A percentile compares a stretch with the other conserved stretches of the same genome.
These are phyloP conservation scores for Candoia aspera DNA, from an alignment of 2,113 vertebrate genomes.

Conservation along the genomic window DNA sequence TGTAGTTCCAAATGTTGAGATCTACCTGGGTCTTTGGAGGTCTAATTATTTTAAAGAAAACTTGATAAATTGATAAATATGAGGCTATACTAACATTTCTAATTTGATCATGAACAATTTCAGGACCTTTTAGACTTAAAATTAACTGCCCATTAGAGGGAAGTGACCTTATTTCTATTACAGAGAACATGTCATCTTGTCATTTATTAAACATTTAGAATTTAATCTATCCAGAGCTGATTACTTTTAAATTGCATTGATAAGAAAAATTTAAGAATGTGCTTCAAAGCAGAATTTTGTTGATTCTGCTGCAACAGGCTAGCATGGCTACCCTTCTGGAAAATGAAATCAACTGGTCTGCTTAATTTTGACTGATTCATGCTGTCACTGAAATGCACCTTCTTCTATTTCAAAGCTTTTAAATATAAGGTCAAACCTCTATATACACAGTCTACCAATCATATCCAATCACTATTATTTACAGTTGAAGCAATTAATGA, in stretches of 20 bases:
- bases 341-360: background rate
- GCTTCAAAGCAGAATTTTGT: background rate
- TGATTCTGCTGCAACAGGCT: background rate
- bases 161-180: background rate
- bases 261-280: background rate
- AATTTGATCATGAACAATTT: background rate
- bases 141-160: background rate
- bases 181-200: background rate
- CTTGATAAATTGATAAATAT: background rate
- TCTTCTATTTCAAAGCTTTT: background rate
- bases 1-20: background rate
- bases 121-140: background rate
- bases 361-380: background rate
- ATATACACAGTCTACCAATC: conserved; percentile 25
- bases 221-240: background rate
- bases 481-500: conserved; percentile 12
- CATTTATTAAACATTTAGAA: background rate
- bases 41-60: background rate
- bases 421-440: conserved; percentile 1
- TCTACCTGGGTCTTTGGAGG: background rate
- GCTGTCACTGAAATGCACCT: background rate
- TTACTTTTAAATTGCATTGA: background rate
- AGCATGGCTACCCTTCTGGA: background rate
- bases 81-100: background rate
- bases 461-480: conserved; percentile 27